Evolutionary conservation across 2,797 vertebrate species (phyloP).

Genomic region (Diceros bicornis): DNA sequence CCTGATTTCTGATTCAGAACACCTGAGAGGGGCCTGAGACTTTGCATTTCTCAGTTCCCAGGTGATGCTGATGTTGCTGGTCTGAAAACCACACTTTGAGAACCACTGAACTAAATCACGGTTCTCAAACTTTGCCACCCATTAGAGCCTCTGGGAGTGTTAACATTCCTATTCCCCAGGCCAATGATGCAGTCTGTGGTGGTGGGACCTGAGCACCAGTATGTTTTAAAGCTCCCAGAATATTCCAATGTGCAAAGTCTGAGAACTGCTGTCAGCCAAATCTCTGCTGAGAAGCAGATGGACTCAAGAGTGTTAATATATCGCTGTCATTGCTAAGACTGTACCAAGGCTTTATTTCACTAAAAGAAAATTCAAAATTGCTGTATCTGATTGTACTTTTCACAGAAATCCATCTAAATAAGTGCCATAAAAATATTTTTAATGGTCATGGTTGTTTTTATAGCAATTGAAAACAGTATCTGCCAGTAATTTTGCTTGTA

Average conservation of each 20-base stretch:
- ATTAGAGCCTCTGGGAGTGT: too few relatives aligned
- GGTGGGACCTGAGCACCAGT: too few relatives aligned
- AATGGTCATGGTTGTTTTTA: not conserved
- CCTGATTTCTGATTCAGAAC: not conserved
- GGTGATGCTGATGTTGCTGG: not conserved
- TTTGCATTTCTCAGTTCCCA: not conserved
- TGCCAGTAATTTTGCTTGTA: not conserved
- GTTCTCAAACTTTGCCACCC: not conserved
- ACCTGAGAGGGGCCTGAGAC: not conserved
- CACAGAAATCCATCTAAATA: not conserved
- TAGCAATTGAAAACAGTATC: not conserved
- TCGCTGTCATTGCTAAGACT: not conserved
- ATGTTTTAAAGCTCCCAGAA: not conserved
- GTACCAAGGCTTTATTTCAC: not conserved
- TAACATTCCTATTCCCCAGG: not conserved
- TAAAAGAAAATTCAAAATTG: not conserved
- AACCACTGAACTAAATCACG: not conserved
- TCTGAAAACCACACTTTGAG: not conserved
- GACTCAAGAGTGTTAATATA: not conserved
- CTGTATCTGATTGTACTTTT: not conserved
- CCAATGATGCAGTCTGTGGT: not conserved
- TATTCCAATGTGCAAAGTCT: not conserved
- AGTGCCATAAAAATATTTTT: not conserved
- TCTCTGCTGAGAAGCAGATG: too few relatives aligned
- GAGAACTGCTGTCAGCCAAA: too few relatives aligned